These are phyloP conservation scores for Lithophane ornitopus DNA, from an alignment of 2,888 invertebrate genomes.

Conservation along the genomic window DNA sequence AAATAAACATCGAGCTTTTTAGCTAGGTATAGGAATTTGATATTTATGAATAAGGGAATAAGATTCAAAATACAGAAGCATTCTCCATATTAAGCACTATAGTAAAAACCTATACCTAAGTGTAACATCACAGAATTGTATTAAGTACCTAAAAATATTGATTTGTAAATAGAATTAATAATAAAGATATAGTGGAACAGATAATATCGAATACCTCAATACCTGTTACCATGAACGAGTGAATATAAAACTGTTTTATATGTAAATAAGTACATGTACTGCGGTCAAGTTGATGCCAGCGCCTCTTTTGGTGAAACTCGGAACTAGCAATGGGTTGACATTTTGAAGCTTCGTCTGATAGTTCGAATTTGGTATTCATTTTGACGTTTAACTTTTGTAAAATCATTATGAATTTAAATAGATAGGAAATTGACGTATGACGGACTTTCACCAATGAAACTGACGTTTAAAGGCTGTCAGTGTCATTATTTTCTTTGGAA, in stretches of 20 bases:
- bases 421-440: neutral
- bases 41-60: conserved; percentile 49
- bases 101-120: conserved; percentile 44
- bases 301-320: conserved; percentile 13
- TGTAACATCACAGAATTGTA: conserved; percentile 64
- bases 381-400: neutral
- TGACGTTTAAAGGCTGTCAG: no score
- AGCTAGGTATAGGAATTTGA: conserved; percentile 28
- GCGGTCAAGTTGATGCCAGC: conserved; percentile 23
- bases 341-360: neutral
- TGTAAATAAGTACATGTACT: conserved; percentile 53
- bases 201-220: conserved; percentile 69
- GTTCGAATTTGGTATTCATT: neutral
- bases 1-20: conserved; percentile 50
- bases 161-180: conserved; percentile 64
- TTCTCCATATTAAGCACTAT: conserved; percentile 22
- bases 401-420: neutral
- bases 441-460: no score
- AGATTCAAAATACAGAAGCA: conserved; percentile 44
- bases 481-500: no score
- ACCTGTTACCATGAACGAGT: conserved; percentile 67
- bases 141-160: conserved; percentile 58
- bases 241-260: conserved; percentile 45
- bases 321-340: conserved; percentile 13
- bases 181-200: conserved; percentile 65